Evolutionary conservation across 2,888 invertebrate species (phyloP).

Genomic region (Meliscaeva auricollis): DNA sequence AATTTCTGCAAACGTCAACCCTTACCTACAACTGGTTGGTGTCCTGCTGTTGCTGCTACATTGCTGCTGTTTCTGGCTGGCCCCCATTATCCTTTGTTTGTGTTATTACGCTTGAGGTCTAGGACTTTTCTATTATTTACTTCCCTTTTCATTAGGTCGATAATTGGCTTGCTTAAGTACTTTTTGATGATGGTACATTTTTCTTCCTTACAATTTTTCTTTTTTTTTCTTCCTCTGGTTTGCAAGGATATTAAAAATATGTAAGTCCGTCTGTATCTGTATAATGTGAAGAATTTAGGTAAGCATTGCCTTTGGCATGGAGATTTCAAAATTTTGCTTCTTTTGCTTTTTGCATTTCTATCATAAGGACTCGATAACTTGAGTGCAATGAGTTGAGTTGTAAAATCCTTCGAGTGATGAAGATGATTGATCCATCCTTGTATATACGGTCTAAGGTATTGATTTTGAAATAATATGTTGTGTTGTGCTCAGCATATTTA

Average conservation of each 20-base stretch:
- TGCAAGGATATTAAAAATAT: conserved; percentile 24
- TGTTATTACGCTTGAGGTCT: conserved; percentile 75
- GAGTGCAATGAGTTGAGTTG: conserved; percentile 62
- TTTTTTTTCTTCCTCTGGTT: background rate
- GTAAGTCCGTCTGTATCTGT: background rate
- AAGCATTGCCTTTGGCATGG: background rate
- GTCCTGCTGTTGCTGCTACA: background rate
- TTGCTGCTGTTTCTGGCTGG: background rate
- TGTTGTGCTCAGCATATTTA: conserved; percentile 13
- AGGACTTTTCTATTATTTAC: conserved; percentile 77
- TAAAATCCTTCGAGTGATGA: conserved; percentile 37
- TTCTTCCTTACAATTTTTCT: conserved; percentile 51
- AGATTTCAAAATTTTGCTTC: conserved; percentile 47
- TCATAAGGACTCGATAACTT: conserved; percentile 15
- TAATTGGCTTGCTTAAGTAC: conserved; percentile 80
- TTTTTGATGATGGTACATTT: conserved; percentile 79
- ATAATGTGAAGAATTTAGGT: background rate
- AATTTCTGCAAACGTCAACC: conserved; percentile 37
- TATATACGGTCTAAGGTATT: conserved; percentile 13
- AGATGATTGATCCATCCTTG: conserved; percentile 25
- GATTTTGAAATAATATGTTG: conserved; percentile 31
- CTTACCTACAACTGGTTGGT: conserved; percentile 1
- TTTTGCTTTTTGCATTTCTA: conserved; percentile 57
- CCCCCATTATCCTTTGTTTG: conserved; percentile 67
- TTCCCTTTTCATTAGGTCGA: conserved; percentile 79